These are phyloP conservation scores for Nycticebus coucang DNA, from an alignment of 2,113 vertebrate species.

Conservation along the genomic window DNA sequence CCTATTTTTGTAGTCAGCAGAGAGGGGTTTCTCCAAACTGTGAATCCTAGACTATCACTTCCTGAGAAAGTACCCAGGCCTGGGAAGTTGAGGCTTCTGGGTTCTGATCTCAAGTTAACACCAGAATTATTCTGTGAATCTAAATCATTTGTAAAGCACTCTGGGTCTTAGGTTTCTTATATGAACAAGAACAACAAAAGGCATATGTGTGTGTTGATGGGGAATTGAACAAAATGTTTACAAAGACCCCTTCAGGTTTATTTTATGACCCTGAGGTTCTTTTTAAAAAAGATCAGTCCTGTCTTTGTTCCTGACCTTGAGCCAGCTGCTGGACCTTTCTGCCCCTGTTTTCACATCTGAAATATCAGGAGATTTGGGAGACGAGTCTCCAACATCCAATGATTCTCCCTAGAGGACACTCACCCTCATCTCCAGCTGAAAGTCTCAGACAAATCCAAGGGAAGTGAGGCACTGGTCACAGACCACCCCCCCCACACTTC, in stretches of 20 bases:
- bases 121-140: not conserved
- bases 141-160: not conserved
- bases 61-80: not conserved
- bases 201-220: not conserved
- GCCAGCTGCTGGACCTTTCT: slow-evolving; percentile 52
- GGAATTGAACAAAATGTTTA: slow-evolving; percentile 1
- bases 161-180: not conserved
- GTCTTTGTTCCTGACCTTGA: slow-evolving; percentile 11
- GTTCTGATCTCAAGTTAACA: not conserved
- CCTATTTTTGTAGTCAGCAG: slow-evolving; percentile 1
- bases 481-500: slow-evolving; percentile 31
- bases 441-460: slow-evolving; percentile 58
- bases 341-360: slow-evolving; percentile 42
- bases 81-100: not conserved
- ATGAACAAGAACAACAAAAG: not conserved
- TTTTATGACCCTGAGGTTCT: not conserved
- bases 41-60: not conserved
- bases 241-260: not conserved
- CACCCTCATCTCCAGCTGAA: slow-evolving; percentile 61
- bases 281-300: not conserved
- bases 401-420: slow-evolving; percentile 37
- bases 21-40: not conserved
- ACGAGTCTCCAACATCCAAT: not conserved
- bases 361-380: slow-evolving; percentile 48
- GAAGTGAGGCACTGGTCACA: slow-evolving; percentile 65